phyloP scores from a whole-genome alignment of 2,797 vertebrate species.

The Gephyroberyx darwinii region DNA sequence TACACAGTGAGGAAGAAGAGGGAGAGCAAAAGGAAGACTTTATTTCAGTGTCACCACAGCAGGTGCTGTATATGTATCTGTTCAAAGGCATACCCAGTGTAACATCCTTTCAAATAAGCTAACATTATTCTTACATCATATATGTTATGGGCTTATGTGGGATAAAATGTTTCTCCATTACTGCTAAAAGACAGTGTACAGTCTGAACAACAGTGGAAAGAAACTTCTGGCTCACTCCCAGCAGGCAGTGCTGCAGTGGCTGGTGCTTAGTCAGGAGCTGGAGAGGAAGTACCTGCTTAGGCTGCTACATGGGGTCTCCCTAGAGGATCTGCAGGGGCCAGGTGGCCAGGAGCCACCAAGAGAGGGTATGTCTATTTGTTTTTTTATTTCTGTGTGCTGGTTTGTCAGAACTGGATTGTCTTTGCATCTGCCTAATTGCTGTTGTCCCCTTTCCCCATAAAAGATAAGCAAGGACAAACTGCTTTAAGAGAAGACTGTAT shows the following conservation, averaged over 20 bases:
- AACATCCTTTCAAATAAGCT: background rate
- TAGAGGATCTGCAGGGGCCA: conserved; percentile 66
- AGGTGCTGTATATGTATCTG: conserved; percentile 56
- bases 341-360: conserved; percentile 15
- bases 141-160: background rate
- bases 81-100: background rate
- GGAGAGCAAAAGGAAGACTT: conserved; percentile 33
- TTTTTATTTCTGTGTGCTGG: background rate
- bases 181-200: background rate
- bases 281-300: conserved; percentile 77
- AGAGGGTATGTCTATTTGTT: conserved; percentile 44
- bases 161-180: background rate
- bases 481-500: conserved; percentile 67
- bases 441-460: conserved; percentile 9
- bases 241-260: conserved; percentile 73
- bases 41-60: conserved; percentile 46
- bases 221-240: conserved; percentile 35
- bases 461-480: conserved; percentile 37
- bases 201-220: conserved; percentile 21
- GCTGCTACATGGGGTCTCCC: conserved; percentile 67
- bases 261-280: conserved; percentile 80
- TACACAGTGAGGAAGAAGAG: conserved; percentile 36
- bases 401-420: background rate
- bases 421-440: conserved; percentile 9
- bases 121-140: background rate